A percentile compares a stretch with the other conserved stretches of the same genome.
Evolutionary conservation across 2,797 vertebrate genomes (phyloP).

Genomic region (Ctenosaura bakeri): DNA sequence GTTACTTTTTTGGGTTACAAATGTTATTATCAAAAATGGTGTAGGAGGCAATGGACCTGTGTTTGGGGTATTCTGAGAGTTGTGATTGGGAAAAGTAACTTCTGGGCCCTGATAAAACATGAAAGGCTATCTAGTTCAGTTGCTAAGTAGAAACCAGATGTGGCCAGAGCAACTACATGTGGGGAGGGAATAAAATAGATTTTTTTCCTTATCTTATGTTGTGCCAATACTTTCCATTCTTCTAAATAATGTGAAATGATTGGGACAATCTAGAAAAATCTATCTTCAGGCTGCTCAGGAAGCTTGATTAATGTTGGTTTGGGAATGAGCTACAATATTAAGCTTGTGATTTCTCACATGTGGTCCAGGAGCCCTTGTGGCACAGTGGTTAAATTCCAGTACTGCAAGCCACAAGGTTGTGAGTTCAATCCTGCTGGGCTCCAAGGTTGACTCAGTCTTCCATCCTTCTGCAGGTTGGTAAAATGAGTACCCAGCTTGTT

Average conservation of each 20-base stretch:
- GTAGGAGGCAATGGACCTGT: too few relatives aligned
- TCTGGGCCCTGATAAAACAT: neutral
- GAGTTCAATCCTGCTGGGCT: too few relatives aligned
- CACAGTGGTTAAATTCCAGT: too few relatives aligned
- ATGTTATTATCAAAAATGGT: too few relatives aligned
- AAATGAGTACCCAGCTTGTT: too few relatives aligned
- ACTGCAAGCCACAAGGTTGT: too few relatives aligned
- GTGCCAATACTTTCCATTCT: neutral
- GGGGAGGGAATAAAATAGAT: too few relatives aligned
- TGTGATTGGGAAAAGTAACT: neutral
- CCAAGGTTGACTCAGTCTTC: too few relatives aligned
- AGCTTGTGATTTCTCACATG: neutral
- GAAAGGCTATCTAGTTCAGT: neutral
- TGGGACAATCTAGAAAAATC: neutral
- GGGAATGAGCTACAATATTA: neutral
- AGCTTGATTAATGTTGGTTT: neutral
- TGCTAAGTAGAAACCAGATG: neutral
- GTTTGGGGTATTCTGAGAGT: neutral
- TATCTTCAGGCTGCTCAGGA: neutral
- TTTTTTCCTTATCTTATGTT: neutral
- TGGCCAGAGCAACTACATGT: neutral
- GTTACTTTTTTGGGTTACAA: too few relatives aligned
- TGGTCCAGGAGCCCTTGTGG: too few relatives aligned
- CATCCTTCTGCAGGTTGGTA: too few relatives aligned
- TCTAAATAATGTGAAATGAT: too few relatives aligned